A percentile compares a stretch with the other conserved stretches of the same genome.
These are phyloP conservation scores for Trilocha varians DNA, from an alignment of 2,888 invertebrate species.

Conservation along the genomic window DNA sequence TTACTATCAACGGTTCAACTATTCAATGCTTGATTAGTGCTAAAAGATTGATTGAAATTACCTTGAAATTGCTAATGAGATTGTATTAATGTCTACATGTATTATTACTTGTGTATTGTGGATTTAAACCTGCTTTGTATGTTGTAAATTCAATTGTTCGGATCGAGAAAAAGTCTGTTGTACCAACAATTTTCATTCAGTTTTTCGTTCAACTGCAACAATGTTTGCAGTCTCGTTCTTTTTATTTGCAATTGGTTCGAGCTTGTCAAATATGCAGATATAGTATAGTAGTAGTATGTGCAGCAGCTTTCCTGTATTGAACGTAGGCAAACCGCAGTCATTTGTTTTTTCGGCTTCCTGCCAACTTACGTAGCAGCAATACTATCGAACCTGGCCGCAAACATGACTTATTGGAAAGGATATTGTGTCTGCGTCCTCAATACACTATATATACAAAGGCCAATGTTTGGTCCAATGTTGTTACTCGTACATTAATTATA, in stretches of 20 bases:
- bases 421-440: background rate
- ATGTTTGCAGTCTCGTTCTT: background rate
- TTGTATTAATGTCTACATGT: too few species aligned
- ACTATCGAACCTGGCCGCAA: slow-evolving; percentile 6
- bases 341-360: slow-evolving; percentile 33
- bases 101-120: too few species aligned
- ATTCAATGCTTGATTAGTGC: too few species aligned
- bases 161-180: too few species aligned
- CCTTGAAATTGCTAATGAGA: too few species aligned
- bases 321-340: slow-evolving; percentile 26
- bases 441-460: too few species aligned
- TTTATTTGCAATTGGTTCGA: background rate
- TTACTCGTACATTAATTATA: too few species aligned
- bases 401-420: background rate
- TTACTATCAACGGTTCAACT: too few species aligned
- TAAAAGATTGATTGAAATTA: too few species aligned
- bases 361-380: slow-evolving; percentile 17
- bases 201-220: background rate
- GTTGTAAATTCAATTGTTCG: too few species aligned
- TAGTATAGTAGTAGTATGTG: background rate
- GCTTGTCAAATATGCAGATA: background rate
- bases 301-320: slow-evolving; percentile 19
- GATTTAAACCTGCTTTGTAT: too few species aligned
- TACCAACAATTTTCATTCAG: background rate
- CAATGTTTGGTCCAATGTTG: too few species aligned